These are phyloP conservation scores for Epiblema foenella DNA, from an alignment of 2,888 invertebrate species.

Conservation along the genomic window DNA sequence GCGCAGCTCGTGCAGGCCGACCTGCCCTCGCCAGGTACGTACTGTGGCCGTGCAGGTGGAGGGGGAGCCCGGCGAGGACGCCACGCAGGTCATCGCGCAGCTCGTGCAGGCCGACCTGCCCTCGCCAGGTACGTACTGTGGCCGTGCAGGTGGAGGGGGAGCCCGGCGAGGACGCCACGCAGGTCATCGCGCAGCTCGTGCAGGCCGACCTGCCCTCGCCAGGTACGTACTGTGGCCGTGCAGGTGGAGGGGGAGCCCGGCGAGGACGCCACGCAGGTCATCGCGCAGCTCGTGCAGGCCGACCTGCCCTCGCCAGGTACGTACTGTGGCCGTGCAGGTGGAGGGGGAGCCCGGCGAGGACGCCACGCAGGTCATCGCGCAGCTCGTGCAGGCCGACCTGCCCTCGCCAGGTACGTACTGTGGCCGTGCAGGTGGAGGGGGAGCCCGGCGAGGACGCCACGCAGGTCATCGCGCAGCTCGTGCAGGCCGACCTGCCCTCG, in stretches of 20 bases:
- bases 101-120: constrained; percentile 93
- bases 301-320: constrained; percentile 94
- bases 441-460: constrained; percentile 86
- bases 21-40: constrained; percentile 93
- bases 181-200: constrained; percentile 94
- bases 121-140: constrained; percentile 92
- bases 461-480: constrained; percentile 94
- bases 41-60: constrained; percentile 83
- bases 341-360: constrained; percentile 85
- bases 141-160: constrained; percentile 84
- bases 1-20: constrained; percentile 94
- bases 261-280: constrained; percentile 90
- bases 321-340: constrained; percentile 83
- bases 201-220: constrained; percentile 94
- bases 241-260: constrained; percentile 83
- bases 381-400: constrained; percentile 93
- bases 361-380: constrained; percentile 92
- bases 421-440: constrained; percentile 83
- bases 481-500: constrained; percentile 93
- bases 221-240: constrained; percentile 88
- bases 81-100: constrained; percentile 93
- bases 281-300: constrained; percentile 93
- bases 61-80: constrained; percentile 84
- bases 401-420: constrained; percentile 94
- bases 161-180: constrained; percentile 87